These are phyloP conservation scores for Pseudeuparius sepicola DNA, from an alignment of 2,888 invertebrate species.

Conservation along the genomic window DNA sequence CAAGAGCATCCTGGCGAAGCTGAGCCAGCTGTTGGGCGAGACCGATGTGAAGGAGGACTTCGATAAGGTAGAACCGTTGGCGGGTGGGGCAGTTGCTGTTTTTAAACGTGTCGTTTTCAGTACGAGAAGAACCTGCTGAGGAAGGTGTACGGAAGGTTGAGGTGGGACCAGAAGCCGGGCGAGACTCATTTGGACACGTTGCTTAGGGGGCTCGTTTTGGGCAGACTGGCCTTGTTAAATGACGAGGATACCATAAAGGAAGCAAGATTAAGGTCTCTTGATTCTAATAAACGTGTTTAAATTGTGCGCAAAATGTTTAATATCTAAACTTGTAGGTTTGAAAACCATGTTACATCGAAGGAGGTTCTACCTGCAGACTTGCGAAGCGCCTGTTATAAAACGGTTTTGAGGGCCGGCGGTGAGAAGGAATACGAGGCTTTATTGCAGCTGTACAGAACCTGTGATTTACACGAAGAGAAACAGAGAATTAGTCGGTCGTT, in stretches of 20 bases:
- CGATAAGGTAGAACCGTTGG: slow-evolving; percentile 40
- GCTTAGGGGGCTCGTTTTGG: slow-evolving; percentile 73
- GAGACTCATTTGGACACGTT: slow-evolving; percentile 84
- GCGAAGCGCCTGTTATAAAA: slow-evolving; percentile 73
- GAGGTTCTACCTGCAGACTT: slow-evolving; percentile 61
- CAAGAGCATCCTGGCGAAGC: slow-evolving; percentile 65
- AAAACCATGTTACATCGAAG: slow-evolving; percentile 58
- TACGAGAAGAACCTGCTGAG: slow-evolving; percentile 67
- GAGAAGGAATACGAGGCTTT: slow-evolving; percentile 64
- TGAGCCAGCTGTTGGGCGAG: slow-evolving; percentile 68
- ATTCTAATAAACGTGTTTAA: too few species aligned
- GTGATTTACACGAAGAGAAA: slow-evolving; percentile 89
- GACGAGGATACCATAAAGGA: slow-evolving; percentile 69
- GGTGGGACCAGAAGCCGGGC: slow-evolving; percentile 70
- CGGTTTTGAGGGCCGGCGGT: slow-evolving; percentile 64
- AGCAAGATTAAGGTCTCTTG: slow-evolving; percentile 61
- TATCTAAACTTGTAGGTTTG: too few species aligned
- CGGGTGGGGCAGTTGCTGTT: slow-evolving; percentile 12
- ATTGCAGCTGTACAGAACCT: slow-evolving; percentile 68
- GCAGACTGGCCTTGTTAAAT: slow-evolving; percentile 71
- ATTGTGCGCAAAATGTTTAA: too few species aligned
- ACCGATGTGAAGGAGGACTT: slow-evolving; percentile 65
- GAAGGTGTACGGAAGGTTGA: slow-evolving; percentile 61
- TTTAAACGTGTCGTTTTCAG: slow-evolving; percentile 22
- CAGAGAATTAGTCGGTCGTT: slow-evolving; percentile 79